phyloP scores from a whole-genome alignment of 2,113 vertebrate species.

The Upupa epops region DNA sequence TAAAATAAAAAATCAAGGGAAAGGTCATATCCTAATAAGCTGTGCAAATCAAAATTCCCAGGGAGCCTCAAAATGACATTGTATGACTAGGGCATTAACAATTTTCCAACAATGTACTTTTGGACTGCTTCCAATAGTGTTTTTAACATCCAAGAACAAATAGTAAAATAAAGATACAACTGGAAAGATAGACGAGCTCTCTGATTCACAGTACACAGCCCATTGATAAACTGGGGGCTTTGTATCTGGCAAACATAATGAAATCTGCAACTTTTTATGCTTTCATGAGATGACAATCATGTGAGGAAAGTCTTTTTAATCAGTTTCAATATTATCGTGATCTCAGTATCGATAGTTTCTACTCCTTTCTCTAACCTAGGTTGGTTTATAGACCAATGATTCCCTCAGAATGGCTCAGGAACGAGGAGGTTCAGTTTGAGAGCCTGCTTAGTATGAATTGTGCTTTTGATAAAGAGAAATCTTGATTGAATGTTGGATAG shows the following conservation, averaged over 20 bases:
- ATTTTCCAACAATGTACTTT: constrained; percentile 71
- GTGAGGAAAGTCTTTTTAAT: neutral
- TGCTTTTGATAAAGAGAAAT: no score
- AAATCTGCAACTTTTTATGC: neutral
- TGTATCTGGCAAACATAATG: neutral
- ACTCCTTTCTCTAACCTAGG: neutral
- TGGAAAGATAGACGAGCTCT: neutral
- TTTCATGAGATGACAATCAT: neutral
- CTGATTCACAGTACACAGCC: neutral
- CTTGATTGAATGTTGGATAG: no score
- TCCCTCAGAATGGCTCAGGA: neutral
- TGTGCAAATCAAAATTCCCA: constrained; percentile 87
- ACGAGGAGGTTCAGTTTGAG: neutral
- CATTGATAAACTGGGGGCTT: neutral
- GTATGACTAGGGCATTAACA: constrained; percentile 68
- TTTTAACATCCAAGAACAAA: constrained; percentile 45
- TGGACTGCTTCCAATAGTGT: constrained; percentile 64
- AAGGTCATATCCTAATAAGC: constrained; percentile 92
- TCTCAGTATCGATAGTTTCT: neutral
- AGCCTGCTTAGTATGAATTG: neutral
- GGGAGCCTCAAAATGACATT: constrained; percentile 79
- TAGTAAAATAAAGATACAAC: constrained; percentile 43
- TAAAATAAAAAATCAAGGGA: constrained; percentile 93
- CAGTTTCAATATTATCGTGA: neutral
- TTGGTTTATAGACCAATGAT: neutral